phyloP scores from a whole-genome alignment of 2,113 vertebrate genomes.

The Mastomys natalensis region DNA sequence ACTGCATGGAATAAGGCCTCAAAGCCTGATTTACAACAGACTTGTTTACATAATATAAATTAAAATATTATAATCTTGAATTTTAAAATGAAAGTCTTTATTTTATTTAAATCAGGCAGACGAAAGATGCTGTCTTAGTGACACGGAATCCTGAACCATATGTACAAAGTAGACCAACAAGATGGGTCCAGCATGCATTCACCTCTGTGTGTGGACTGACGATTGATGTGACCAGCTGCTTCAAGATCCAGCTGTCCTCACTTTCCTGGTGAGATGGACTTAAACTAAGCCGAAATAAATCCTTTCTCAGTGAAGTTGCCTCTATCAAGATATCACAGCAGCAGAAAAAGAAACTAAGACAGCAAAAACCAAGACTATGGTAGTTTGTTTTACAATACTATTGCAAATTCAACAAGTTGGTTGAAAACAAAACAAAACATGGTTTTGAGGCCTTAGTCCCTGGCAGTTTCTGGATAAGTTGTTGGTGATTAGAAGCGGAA shows the following conservation, averaged over 20 bases:
- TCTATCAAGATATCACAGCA: background rate
- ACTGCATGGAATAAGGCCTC: background rate
- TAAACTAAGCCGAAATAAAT: background rate
- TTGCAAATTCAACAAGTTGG: background rate
- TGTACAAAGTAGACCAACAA: background rate
- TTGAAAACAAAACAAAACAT: background rate
- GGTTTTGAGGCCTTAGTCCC: background rate
- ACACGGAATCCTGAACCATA: too few species aligned
- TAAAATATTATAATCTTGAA: background rate
- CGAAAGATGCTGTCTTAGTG: background rate
- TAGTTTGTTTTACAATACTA: background rate
- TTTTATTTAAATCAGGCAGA: background rate
- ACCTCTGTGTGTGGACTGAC: too few species aligned
- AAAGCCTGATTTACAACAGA: background rate
- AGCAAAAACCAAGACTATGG: background rate
- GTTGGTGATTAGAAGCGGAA: background rate
- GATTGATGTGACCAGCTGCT: background rate
- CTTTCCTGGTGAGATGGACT: background rate
- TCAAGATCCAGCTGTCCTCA: background rate
- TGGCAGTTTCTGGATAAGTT: background rate
- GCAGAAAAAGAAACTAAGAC: background rate
- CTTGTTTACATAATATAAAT: background rate
- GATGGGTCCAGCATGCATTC: too few species aligned
- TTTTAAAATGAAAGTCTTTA: background rate
- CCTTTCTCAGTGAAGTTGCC: background rate